A percentile compares a stretch with the other conserved stretches of the same genome.
These are phyloP conservation scores for Pempheris klunzingeri DNA, from an alignment of 2,797 vertebrate genomes.

Conservation along the genomic window DNA sequence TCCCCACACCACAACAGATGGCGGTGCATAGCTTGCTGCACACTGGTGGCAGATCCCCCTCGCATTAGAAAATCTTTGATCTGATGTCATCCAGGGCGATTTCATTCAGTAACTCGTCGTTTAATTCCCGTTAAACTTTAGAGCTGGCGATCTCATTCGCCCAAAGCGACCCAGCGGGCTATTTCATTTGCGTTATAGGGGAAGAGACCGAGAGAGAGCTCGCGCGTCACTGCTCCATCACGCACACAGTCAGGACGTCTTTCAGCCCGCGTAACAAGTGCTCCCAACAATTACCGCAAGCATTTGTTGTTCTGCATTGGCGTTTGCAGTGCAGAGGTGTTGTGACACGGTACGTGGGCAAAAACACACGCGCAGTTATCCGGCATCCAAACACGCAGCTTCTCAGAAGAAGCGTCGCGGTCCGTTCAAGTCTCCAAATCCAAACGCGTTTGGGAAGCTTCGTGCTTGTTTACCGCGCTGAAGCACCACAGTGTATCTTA, in stretches of 20 bases:
- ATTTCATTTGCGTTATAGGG: constrained; percentile 17
- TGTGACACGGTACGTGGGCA: neutral
- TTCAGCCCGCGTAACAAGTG: constrained; percentile 81
- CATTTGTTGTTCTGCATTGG: constrained; percentile 34
- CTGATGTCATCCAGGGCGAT: constrained; percentile 15
- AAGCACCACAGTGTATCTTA: constrained; percentile 6
- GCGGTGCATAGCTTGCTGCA: constrained; percentile 27
- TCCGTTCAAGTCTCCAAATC: constrained; percentile 57
- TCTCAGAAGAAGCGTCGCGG: constrained; percentile 19
- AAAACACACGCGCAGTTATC: constrained; percentile 1
- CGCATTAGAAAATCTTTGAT: constrained; percentile 2
- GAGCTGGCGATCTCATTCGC: constrained; percentile 21
- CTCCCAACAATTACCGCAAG: constrained; percentile 49
- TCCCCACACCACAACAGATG: constrained; percentile 48
- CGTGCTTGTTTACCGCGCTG: constrained; percentile 20
- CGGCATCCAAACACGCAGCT: constrained; percentile 19
- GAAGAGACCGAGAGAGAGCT: neutral
- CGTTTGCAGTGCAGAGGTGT: constrained; percentile 13
- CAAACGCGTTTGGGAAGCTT: constrained; percentile 49
- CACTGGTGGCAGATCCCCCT: constrained; percentile 34
- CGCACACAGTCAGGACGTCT: constrained; percentile 64
- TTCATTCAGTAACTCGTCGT: constrained; percentile 27
- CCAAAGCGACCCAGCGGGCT: constrained; percentile 27
- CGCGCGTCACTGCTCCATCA: constrained; percentile 68
- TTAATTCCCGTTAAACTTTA: constrained; percentile 41